Percentiles rank a stretch among this genome's conserved stretches.
These are phyloP conservation scores for Otus sunia DNA, from an alignment of 2,113 vertebrate species.

Conservation along the genomic window DNA sequence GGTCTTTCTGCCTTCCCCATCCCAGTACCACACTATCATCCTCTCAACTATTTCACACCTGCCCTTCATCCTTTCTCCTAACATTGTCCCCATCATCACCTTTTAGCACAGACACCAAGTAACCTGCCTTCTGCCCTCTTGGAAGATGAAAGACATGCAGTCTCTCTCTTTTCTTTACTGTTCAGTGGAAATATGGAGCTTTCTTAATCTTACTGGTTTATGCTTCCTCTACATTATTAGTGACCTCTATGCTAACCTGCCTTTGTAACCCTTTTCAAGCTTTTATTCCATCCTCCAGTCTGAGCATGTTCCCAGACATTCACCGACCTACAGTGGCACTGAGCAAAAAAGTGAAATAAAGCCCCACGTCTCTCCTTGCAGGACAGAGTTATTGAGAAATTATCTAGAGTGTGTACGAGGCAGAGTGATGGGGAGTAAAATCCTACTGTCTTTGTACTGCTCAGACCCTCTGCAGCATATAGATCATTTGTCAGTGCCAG, in stretches of 20 bases:
- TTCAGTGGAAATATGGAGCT: background rate
- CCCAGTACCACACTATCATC: background rate
- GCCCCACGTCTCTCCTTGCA: background rate
- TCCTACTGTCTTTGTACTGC: conserved; percentile 1
- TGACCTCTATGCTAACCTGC: background rate
- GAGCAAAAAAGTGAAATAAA: background rate
- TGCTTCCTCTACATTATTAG: background rate
- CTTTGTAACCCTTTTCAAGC: background rate
- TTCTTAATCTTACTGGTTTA: background rate
- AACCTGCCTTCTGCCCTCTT: background rate
- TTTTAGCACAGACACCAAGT: background rate
- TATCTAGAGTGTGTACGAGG: background rate
- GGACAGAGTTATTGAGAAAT: background rate
- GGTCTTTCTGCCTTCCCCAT: background rate
- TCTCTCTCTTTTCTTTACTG: background rate
- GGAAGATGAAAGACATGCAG: background rate
- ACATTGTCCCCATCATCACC: background rate
- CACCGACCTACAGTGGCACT: background rate
- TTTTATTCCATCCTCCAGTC: background rate
- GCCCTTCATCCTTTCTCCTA: background rate
- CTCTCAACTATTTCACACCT: background rate
- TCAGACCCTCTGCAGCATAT: background rate
- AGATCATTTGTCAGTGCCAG: conserved; percentile 58
- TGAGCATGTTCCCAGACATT: background rate
- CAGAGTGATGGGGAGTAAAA: background rate